phyloP scores from a whole-genome alignment of 2,888 invertebrate genomes.

The Aphelenchoides bicaudatus region DNA sequence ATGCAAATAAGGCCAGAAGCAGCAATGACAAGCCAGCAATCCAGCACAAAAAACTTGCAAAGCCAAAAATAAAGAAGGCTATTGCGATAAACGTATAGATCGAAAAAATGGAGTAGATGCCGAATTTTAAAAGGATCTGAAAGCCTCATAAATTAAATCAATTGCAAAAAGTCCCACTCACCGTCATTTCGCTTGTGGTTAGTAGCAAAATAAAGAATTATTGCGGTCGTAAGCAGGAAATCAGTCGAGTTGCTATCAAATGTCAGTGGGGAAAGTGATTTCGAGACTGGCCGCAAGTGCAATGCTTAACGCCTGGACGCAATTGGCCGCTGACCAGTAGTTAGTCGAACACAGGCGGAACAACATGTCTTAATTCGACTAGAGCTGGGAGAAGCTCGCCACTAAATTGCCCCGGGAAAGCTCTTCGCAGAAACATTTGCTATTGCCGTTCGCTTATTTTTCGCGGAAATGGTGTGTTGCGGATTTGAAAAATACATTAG shows the following conservation, averaged over 20 bases:
- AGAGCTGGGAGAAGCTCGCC: no score
- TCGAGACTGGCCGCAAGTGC: no score
- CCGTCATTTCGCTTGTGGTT: background rate
- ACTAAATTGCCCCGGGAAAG: no score
- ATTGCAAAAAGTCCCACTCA: background rate
- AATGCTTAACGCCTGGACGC: no score
- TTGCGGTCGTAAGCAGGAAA: background rate
- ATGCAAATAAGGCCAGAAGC: constrained; percentile 24
- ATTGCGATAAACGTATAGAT: background rate
- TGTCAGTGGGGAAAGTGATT: no score
- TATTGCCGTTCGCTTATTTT: no score
- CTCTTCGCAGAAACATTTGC: no score
- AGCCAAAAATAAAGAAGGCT: constrained; percentile 4
- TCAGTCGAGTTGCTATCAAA: background rate
- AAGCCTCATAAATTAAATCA: background rate
- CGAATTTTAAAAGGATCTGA: background rate
- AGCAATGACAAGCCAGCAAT: constrained; percentile 14
- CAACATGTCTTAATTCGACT: no score
- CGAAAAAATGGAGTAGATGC: background rate
- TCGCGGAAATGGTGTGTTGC: no score
- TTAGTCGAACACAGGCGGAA: no score
- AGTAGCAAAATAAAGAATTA: background rate
- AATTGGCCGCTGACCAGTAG: no score
- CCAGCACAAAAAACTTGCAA: background rate
- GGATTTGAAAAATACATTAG: no score